phyloP scores from a whole-genome alignment of 1,140 invertebrate genomes.

The Drosophila biarmipes region DNA sequence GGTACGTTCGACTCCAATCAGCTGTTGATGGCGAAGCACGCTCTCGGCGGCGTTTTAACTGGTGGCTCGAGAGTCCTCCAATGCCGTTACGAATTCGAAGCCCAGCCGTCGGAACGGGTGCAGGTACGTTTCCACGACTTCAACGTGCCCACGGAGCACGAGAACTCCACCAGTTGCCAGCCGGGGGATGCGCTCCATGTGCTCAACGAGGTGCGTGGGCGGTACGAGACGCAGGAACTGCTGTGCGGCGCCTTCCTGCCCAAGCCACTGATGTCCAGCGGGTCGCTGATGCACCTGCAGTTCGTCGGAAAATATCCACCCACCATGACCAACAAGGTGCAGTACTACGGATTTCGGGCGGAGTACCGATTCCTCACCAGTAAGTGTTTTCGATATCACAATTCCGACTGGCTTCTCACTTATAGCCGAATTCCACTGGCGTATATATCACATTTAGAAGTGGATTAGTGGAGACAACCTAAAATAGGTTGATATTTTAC shows the following conservation, averaged over 20 bases:
- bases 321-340: conserved; percentile 88
- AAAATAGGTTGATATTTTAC: no score
- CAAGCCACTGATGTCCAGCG: conserved; percentile 95
- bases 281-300: conserved; percentile 91
- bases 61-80: conserved; percentile 86
- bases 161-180: conserved; percentile 67
- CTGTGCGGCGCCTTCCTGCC: conserved; percentile 92
- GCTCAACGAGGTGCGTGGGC: conserved; percentile 56
- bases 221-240: conserved; percentile 87
- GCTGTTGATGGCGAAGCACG: conserved; percentile 84
- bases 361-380: conserved; percentile 95
- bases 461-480: no score
- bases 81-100: conserved; percentile 94
- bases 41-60: conserved; percentile 85
- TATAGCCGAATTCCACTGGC: neutral
- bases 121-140: conserved; percentile 84
- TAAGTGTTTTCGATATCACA: conserved; percentile 85
- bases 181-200: conserved; percentile 73
- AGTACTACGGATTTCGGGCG: conserved; percentile 92
- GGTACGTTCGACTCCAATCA: conserved; percentile 91
- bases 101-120: conserved; percentile 91
- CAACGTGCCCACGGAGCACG: conserved; percentile 68
- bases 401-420: neutral
- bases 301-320: conserved; percentile 88
- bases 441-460: no score